phyloP scores from a whole-genome alignment of 2,888 invertebrate species.

The Aphodius granarius region DNA sequence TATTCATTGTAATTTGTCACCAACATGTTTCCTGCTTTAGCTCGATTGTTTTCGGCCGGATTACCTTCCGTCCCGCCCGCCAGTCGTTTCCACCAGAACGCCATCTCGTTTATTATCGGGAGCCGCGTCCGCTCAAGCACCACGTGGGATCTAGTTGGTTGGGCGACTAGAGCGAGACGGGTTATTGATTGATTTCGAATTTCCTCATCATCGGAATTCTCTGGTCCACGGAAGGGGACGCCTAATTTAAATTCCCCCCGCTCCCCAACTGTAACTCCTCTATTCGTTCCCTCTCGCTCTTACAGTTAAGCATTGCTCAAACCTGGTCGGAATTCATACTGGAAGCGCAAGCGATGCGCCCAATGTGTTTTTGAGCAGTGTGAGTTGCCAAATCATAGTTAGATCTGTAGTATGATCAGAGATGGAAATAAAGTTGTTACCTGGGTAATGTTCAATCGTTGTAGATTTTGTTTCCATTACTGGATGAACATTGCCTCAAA shows the following conservation, averaged over 20 bases:
- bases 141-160: not conserved
- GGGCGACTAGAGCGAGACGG: not conserved
- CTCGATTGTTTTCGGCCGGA: conserved; percentile 32
- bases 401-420: no score
- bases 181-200: conserved; percentile 19
- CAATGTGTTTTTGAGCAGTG: no score
- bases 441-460: no score
- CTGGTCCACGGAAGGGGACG: not conserved
- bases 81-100: not conserved
- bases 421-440: no score
- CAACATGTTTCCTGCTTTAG: conserved; percentile 41
- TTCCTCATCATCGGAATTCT: conserved; percentile 8
- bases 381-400: no score
- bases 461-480: no score
- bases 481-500: no score
- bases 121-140: not conserved
- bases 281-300: not conserved
- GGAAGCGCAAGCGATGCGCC: no score
- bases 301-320: no score
- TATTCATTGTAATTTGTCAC: conserved; percentile 41
- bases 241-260: not conserved
- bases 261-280: not conserved
- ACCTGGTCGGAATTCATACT: no score
- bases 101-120: not conserved
- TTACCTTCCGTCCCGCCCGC: conserved; percentile 1